These are phyloP conservation scores for Charaxes varanes DNA, from an alignment of 1,140 invertebrate species.

Conservation along the genomic window DNA sequence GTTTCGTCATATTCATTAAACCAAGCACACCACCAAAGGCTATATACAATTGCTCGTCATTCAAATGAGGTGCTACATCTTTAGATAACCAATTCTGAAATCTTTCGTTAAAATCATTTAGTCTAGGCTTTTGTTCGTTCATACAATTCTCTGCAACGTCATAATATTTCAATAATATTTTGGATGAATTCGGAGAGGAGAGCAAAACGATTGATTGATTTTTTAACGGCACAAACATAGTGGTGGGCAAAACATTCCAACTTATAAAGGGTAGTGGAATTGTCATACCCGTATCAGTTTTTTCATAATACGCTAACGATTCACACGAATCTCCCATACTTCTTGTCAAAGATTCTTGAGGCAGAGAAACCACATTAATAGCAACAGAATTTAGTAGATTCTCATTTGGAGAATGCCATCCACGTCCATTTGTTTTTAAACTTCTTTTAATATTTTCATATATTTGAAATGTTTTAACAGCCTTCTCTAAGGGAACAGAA, in stretches of 20 bases:
- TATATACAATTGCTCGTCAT: conserved; percentile 45
- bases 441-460: conserved; percentile 42
- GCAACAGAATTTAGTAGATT: conserved; percentile 32
- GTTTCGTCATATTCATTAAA: conserved; percentile 38
- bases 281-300: conserved; percentile 31
- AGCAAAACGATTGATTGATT: conserved; percentile 36
- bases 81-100: conserved; percentile 44
- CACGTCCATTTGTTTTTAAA: conserved; percentile 37
- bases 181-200: conserved; percentile 28
- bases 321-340: conserved; percentile 33
- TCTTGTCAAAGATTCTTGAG: conserved; percentile 17
- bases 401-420: conserved; percentile 35
- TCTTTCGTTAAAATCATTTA: conserved; percentile 35
- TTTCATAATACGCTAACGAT: conserved; percentile 41
- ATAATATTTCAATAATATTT: conserved; percentile 43
- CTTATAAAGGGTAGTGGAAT: conserved; percentile 44
- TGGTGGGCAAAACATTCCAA: conserved; percentile 32
- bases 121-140: conserved; percentile 11
- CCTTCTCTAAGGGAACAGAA: conserved; percentile 33
- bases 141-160: conserved; percentile 41
- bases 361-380: conserved; percentile 32
- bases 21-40: conserved; percentile 41
- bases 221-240: conserved; percentile 52
- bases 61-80: conserved; percentile 46
- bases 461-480: conserved; percentile 34